These are phyloP conservation scores for Apodemus sylvaticus DNA, from an alignment of 2,113 vertebrate genomes.

Conservation along the genomic window DNA sequence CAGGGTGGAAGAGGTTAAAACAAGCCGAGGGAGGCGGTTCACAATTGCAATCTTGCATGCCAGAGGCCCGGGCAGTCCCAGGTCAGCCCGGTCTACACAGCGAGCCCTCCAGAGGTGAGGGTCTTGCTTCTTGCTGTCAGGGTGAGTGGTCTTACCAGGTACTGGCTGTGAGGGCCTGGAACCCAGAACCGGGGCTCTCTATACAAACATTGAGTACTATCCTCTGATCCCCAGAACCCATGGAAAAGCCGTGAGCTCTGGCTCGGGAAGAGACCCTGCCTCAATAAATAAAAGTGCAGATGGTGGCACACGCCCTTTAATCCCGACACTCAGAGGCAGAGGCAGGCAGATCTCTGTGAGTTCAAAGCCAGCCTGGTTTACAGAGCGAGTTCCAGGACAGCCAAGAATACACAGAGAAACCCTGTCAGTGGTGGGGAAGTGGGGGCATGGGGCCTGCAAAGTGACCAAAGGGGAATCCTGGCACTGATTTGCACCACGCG, in stretches of 20 bases:
- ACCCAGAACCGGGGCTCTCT: not conserved
- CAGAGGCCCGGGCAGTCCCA: not conserved
- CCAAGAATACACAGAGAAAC: not conserved
- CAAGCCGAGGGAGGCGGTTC: not conserved
- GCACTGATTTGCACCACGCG: not conserved
- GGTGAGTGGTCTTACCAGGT: not conserved
- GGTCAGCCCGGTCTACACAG: not conserved
- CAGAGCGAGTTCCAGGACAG: not conserved
- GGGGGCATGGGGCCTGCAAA: not conserved
- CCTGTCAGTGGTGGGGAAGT: not conserved
- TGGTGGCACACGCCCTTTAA: not conserved
- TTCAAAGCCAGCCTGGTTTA: not conserved
- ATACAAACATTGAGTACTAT: not conserved
- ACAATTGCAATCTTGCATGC: not conserved
- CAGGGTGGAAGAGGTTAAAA: not conserved
- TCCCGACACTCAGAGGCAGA: not conserved
- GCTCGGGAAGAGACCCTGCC: not conserved
- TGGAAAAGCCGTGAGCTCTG: not conserved
- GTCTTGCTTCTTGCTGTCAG: not conserved
- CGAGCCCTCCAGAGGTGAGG: too few relatives aligned
- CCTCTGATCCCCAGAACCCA: not conserved
- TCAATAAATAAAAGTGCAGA: not conserved
- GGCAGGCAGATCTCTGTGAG: not conserved
- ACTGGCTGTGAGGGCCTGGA: too few relatives aligned
- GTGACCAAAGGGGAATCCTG: not conserved